Evolutionary conservation across 2,888 invertebrate species (phyloP).

Genomic region (Drosophila formosana): DNA sequence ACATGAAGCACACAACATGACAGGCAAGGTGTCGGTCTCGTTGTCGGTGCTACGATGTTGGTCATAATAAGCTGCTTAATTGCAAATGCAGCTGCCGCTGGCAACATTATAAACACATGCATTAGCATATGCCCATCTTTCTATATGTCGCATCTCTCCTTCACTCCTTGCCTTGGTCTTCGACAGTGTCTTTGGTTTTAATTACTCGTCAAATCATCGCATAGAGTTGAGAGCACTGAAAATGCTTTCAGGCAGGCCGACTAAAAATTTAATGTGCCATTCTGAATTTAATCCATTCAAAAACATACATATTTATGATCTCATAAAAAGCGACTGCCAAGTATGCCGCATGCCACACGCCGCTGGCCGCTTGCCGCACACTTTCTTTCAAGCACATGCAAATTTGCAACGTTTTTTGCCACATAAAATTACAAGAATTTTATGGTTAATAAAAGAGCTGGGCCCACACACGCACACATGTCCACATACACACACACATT

Average conservation of each 20-base stretch:
- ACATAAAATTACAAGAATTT: slow-evolving; percentile 78
- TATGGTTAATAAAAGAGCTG: slow-evolving; percentile 70
- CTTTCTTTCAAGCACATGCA: slow-evolving; percentile 64
- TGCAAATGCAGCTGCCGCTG: slow-evolving; percentile 62
- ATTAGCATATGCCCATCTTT: slow-evolving; percentile 40
- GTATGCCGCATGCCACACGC: slow-evolving; percentile 10
- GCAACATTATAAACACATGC: slow-evolving; percentile 43
- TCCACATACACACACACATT: slow-evolving; percentile 19
- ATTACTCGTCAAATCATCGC: slow-evolving; percentile 48
- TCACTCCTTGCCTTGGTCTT: not conserved
- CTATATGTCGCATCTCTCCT: not conserved
- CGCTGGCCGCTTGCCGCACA: slow-evolving; percentile 12
- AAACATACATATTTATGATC: slow-evolving; percentile 38
- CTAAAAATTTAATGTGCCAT: slow-evolving; percentile 56
- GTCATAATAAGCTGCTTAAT: slow-evolving; percentile 71
- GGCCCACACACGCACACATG: slow-evolving; percentile 36
- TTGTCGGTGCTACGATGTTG: slow-evolving; percentile 30
- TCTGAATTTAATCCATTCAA: slow-evolving; percentile 52
- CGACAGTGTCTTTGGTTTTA: slow-evolving; percentile 36
- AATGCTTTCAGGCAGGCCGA: slow-evolving; percentile 37
- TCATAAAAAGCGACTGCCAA: slow-evolving; percentile 17
- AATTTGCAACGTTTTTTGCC: slow-evolving; percentile 73
- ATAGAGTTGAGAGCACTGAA: slow-evolving; percentile 40
- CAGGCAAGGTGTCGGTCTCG: slow-evolving; percentile 52
- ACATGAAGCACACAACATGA: slow-evolving; percentile 5